phyloP scores from a whole-genome alignment of 2,888 invertebrate genomes.

The Brachyopa scutellaris region DNA sequence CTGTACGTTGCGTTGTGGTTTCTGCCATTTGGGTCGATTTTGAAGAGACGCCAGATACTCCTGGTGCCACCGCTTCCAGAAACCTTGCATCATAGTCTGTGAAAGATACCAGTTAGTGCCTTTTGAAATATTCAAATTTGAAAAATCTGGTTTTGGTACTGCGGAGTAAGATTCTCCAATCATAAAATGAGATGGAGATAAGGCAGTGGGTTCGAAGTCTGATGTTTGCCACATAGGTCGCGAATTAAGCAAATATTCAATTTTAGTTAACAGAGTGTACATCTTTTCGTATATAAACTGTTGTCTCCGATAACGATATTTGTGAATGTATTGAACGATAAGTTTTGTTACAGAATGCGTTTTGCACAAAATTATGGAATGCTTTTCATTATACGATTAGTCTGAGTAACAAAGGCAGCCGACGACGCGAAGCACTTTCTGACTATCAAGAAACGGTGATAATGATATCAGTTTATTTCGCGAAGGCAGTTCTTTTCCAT shows the following conservation, averaged over 20 bases:
- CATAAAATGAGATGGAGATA: constrained; percentile 48
- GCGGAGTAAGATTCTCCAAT: neutral
- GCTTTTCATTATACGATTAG: neutral
- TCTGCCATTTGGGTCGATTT: constrained; percentile 26
- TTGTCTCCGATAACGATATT: constrained; percentile 15
- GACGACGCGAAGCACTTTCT: neutral
- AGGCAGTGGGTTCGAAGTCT: constrained; percentile 28
- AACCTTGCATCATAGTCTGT: constrained; percentile 40
- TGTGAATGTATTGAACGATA: neutral
- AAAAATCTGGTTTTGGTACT: neutral
- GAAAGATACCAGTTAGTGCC: neutral
- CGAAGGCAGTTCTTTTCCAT: neutral
- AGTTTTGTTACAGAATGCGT: neutral
- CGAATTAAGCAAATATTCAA: constrained; percentile 49
- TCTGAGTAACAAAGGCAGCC: neutral
- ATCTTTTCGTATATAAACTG: constrained; percentile 36
- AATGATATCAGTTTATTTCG: neutral
- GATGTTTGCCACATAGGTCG: constrained; percentile 28
- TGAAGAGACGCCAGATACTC: constrained; percentile 24
- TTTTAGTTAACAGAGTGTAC: constrained; percentile 45
- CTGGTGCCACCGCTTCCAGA: constrained; percentile 60
- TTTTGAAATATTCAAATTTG: neutral
- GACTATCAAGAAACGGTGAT: neutral
- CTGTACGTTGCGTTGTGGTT: neutral
- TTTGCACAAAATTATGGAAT: neutral